These are phyloP conservation scores for human DNA, from an alignment of 2,113 vertebrate species.

Conservation along the genomic window GRCh38 chrX:16629501-16630000, in stretches of 20 bases:
- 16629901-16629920: background rate
- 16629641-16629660: conserved; percentile 39
- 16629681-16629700: conserved; percentile 34
- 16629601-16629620: background rate
- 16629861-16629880: background rate
- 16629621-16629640: conserved; percentile 11
- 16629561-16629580: background rate
- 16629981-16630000: background rate
- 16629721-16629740: background rate
- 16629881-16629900: background rate
- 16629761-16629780: background rate
- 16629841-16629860: background rate
- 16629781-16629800: background rate
- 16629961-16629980: background rate
- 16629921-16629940: background rate
- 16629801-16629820: background rate
- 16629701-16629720: background rate
- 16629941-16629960: background rate
- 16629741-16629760: background rate
- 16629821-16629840: background rate
- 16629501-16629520: conserved; percentile 56
- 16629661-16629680: background rate
- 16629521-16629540: background rate
- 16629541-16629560: background rate
- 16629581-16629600: background rate